Evolutionary conservation across 1,140 invertebrate genomes (phyloP), one percentile per base, ranked within the genome.

Genomic region (Zaprionus tsacasi): DNA sequence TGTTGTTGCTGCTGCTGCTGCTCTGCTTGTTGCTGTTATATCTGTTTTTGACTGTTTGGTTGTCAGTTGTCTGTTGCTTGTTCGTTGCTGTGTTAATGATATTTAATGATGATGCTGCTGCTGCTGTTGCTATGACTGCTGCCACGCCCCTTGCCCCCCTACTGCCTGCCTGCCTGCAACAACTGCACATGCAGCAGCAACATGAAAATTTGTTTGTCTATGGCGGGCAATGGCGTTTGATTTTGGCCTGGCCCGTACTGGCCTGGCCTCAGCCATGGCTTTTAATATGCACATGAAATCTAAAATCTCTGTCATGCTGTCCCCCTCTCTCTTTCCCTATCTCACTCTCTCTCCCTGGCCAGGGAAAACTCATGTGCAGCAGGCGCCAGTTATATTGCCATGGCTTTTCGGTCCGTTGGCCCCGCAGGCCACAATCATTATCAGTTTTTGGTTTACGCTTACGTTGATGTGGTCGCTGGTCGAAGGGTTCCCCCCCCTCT

Each of bases 71-170:
- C 65, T 79, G 76, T 58, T 72, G 79, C 82, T 82, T 86, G 79
- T 86, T 82, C 76, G 71, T 71, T 88, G 82, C 82, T 83, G 85
- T 87, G 83, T 87, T 87, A 87, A 87, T 87, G 83, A 87, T 87
- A 87, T 87, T 88, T 87, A 87, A 87, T 87, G 83, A 87, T 87
- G 83, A 80, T 87, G 83, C 85, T 64, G 45, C 56, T 60, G 54
- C 43, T 66, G 54, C 21, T 40, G 21, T 43, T 61, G 61, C 30
- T 83, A 74, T 60, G 61, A 38, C 70, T 75, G 52, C 61, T 35
- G 33, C 57, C 43, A 56, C 64, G 43, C 63, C 45, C 60, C 56
- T 12, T 2, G 3, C 50, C 43, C 21, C 27, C 21, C 45, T 6
- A 1, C 13, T 48, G 12, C 10, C 21, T 11, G 15, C 33, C 59